These are phyloP conservation scores for Clivina fossor DNA, from an alignment of 2,888 invertebrate species.

Conservation along the genomic window DNA sequence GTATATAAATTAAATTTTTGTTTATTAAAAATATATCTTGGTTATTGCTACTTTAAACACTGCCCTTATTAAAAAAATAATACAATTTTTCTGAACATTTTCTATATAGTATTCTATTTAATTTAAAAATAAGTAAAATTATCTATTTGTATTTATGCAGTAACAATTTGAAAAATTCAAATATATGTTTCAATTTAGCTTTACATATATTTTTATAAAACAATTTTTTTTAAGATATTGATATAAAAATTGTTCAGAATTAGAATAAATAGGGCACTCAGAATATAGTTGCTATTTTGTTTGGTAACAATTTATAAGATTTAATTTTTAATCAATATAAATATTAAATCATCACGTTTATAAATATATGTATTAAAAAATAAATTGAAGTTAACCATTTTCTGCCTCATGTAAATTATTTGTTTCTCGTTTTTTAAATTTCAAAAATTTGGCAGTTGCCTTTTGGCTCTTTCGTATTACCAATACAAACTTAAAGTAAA, in stretches of 20 bases:
- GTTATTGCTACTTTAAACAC: constrained; percentile 19
- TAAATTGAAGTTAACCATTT: constrained; percentile 18
- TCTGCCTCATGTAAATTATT: too few relatives aligned
- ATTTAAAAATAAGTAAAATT: too few relatives aligned
- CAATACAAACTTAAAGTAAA: too few relatives aligned
- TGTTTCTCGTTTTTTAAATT: too few relatives aligned
- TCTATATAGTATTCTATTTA: too few relatives aligned
- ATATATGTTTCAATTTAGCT: too few relatives aligned
- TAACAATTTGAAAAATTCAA: too few relatives aligned
- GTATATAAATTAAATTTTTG: background rate
- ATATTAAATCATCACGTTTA: constrained; percentile 26
- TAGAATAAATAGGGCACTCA: constrained; percentile 20
- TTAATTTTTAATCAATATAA: constrained; percentile 20
- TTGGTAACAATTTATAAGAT: constrained; percentile 7
- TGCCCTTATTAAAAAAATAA: constrained; percentile 17
- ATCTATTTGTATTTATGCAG: too few relatives aligned
- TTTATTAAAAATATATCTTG: constrained; percentile 6
- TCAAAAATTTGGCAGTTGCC: too few relatives aligned
- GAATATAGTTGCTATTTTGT: constrained; percentile 13
- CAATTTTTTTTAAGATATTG: too few relatives aligned
- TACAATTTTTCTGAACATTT: constrained; percentile 18
- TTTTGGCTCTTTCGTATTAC: too few relatives aligned
- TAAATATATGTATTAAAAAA: constrained; percentile 29
- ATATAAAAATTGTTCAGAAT: background rate
- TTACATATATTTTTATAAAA: too few relatives aligned